Percentiles rank a stretch among this genome's conserved stretches.
Conservation (phyloP, 2,797 vertebrate species). For the Sebastes steindachneri region DNA sequence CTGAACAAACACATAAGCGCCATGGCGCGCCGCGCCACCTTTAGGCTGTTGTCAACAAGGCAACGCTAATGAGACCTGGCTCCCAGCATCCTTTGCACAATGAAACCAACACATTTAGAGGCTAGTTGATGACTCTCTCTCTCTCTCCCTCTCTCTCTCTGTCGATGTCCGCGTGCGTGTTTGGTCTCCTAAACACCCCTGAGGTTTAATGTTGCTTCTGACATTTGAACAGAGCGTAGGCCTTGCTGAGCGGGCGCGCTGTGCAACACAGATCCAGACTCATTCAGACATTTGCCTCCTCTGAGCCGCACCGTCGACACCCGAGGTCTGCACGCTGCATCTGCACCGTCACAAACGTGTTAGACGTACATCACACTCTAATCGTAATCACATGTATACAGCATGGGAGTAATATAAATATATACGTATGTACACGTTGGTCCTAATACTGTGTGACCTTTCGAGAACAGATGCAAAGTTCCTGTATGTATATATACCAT, state of each 20-base stretch:
- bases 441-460: not conserved
- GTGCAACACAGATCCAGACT: constrained; percentile 30
- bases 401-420: not conserved
- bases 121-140: constrained; percentile 33
- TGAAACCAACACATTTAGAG: constrained; percentile 53
- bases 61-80: constrained; percentile 61
- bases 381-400: not conserved
- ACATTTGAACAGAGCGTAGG: constrained; percentile 47
- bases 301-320: not conserved
- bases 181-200: constrained; percentile 50
- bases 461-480: not conserved
- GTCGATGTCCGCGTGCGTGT: constrained; percentile 9
- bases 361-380: not conserved
- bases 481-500: not conserved
- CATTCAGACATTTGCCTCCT: constrained; percentile 22
- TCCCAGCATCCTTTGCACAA: constrained; percentile 61
- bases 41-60: constrained; percentile 49
- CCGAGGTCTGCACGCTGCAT: not conserved
- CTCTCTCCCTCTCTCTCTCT: not conserved
- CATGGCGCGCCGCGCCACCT: not conserved
- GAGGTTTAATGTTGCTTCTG: constrained; percentile 52
- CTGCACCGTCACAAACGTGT: not conserved
- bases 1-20: constrained; percentile 19
- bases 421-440: not conserved
- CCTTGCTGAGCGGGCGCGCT: constrained; percentile 8